Evolutionary conservation across 2,113 vertebrate species (phyloP).

Genomic region (Dipodomys spectabilis): DNA sequence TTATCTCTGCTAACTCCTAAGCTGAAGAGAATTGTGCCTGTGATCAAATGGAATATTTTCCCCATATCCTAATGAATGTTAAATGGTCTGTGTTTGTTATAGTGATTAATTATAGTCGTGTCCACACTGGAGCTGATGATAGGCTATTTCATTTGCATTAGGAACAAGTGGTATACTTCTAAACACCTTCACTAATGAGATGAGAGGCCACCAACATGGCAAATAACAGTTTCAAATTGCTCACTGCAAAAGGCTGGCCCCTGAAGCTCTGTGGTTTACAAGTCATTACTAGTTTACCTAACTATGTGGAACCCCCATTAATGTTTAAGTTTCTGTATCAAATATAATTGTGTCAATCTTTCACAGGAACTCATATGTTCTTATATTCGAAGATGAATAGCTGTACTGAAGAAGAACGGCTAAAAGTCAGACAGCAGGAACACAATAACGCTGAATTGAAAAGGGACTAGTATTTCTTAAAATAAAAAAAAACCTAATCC

Average conservation of each 20-base stretch:
- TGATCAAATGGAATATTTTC: slow-evolving; percentile 43
- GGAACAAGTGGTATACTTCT: slow-evolving; percentile 30
- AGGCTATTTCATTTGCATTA: slow-evolving; percentile 58
- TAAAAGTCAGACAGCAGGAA: background rate
- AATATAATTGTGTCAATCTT: background rate
- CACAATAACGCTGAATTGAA: background rate
- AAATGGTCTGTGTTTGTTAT: slow-evolving; percentile 68
- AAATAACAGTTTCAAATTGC: background rate
- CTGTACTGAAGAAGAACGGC: background rate
- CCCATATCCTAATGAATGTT: slow-evolving; percentile 58
- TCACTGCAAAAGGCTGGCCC: background rate
- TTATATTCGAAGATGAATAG: slow-evolving; percentile 45
- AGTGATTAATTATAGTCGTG: slow-evolving; percentile 66
- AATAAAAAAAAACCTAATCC: too few species aligned
- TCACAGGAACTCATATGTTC: background rate
- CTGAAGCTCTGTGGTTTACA: background rate
- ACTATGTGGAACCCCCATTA: background rate
- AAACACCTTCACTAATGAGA: slow-evolving; percentile 66
- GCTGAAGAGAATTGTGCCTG: slow-evolving; percentile 53
- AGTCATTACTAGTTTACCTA: background rate
- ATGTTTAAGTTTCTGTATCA: background rate
- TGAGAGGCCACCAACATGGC: background rate
- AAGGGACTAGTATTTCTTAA: too few species aligned
- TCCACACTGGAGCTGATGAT: slow-evolving; percentile 62
- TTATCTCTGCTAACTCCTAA: slow-evolving; percentile 4